Evolutionary conservation across 2,113 vertebrate species (phyloP), one percentile per base, ranked within the genome.

Genomic region (Gasterosteus nipponicus): DNA sequence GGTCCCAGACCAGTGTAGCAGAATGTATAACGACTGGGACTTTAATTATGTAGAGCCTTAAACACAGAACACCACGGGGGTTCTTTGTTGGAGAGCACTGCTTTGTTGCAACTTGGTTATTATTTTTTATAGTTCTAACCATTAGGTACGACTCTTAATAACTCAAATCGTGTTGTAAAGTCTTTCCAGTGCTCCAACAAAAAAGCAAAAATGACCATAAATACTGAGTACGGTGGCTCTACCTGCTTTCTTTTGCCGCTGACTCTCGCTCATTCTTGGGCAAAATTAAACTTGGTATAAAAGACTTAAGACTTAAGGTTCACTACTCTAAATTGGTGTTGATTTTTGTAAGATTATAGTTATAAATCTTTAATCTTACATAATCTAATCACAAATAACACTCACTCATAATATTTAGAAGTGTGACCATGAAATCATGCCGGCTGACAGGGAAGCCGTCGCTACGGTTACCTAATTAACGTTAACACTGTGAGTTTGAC

Each of bases 1-100:
- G 19, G 61, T 74, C 49, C 35, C n/a, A 58, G 67, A 75, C 69
- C 63, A 57, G 15, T 69, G 31, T 22, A 79, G 26, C 33, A 72
- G 82, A 87, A 85, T 90, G 87, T 86, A 60, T 26, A 12, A 67
- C 1, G 18, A 57, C 54, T 6, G 9, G 26, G 53, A 58, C 22
- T 72, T 80, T 63, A 42, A 70, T 54, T 67, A n/a, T 62, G 14
- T 6, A 14, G 8, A 79, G 85, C 85, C 83, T 87, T 81, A 86
- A 86, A 82, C 56, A 57, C 65, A 69, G 41, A 61, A 73, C 56
- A 51, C 42, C 39, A 9, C 0, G 35, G 22, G 22, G 22, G 22
- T 26, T 29, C 33, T 51, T 19, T 38, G 66, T 44, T 26, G 26
- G 26, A 41, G 5, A 26, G 10, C 51, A 59, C 60, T 62, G 71